Evolutionary conservation across 2,797 vertebrate genomes (phyloP).

Genomic region (Stomatorhinus walkeri): DNA sequence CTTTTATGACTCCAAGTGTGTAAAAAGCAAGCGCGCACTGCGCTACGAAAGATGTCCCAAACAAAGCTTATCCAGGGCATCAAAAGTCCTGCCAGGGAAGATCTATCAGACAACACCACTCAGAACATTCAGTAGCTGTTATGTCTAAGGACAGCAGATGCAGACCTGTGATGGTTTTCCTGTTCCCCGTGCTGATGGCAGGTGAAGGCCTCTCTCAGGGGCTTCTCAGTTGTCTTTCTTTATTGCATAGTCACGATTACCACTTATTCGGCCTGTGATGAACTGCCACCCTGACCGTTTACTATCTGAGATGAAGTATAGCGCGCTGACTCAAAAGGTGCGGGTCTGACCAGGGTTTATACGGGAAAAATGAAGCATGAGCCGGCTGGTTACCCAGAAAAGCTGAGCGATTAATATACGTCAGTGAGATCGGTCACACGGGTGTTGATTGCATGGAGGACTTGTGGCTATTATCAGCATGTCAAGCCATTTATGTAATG

Average conservation of each 20-base stretch:
- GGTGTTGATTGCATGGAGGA: not conserved
- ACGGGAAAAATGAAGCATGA: constrained; percentile 22
- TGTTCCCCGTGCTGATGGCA: constrained; percentile 52
- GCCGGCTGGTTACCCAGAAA: constrained; percentile 25
- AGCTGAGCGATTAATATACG: constrained; percentile 15
- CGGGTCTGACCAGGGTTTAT: not conserved
- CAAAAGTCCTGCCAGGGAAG: not conserved
- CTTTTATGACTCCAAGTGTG: not conserved
- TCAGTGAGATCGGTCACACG: not conserved
- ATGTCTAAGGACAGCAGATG: constrained; percentile 1
- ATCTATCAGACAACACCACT: not conserved
- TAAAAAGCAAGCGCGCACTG: not conserved
- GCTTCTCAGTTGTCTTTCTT: constrained; percentile 18
- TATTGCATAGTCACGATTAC: constrained; percentile 50
- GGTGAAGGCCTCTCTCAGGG: constrained; percentile 42
- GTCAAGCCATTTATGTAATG: constrained; percentile 37
- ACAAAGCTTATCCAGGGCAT: not conserved
- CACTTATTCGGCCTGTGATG: constrained; percentile 1
- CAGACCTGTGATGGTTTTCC: constrained; percentile 48
- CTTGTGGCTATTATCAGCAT: not conserved
- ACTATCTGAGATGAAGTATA: not conserved
- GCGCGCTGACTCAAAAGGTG: not conserved
- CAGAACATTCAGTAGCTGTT: not conserved
- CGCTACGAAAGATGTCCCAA: not conserved
- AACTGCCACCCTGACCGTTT: not conserved